Percentiles rank a stretch among this genome's conserved stretches.
Evolutionary conservation across 2,888 invertebrate genomes (phyloP).

Genomic region (Cephus pulcher): DNA sequence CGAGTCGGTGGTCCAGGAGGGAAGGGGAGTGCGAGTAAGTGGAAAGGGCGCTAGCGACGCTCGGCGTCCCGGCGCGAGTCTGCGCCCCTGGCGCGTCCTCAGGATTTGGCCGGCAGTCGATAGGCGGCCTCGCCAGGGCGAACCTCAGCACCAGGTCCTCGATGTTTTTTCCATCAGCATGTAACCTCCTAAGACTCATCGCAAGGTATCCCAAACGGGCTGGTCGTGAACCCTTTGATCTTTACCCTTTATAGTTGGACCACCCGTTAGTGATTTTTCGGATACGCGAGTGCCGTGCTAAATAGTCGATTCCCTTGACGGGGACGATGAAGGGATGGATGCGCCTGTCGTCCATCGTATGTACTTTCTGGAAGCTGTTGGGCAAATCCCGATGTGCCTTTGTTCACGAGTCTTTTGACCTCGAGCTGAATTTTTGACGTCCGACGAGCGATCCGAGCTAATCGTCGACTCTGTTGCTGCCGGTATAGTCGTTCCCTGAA

Average conservation of each 20-base stretch:
- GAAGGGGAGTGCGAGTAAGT: not conserved
- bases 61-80: constrained; percentile 43
- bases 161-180: constrained; percentile 23
- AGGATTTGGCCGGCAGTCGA: constrained; percentile 50
- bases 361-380: not conserved
- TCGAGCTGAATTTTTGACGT: not conserved
- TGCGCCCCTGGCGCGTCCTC: constrained; percentile 37
- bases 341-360: not conserved
- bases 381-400: not conserved
- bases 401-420: not conserved
- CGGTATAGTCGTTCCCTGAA: not conserved
- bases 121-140: constrained; percentile 36
- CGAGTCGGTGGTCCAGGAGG: not conserved
- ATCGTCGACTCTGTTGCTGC: not conserved
- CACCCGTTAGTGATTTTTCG: not conserved
- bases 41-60: constrained; percentile 11
- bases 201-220: constrained; percentile 11
- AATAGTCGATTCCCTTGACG: not conserved
- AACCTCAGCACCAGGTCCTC: constrained; percentile 7
- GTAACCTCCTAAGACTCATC: constrained; percentile 21
- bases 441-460: not conserved
- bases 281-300: not conserved
- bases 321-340: not conserved
- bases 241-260: not conserved
- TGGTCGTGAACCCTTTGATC: not conserved